phyloP scores from a whole-genome alignment of 2,113 vertebrate genomes.

The Astur gentilis region DNA sequence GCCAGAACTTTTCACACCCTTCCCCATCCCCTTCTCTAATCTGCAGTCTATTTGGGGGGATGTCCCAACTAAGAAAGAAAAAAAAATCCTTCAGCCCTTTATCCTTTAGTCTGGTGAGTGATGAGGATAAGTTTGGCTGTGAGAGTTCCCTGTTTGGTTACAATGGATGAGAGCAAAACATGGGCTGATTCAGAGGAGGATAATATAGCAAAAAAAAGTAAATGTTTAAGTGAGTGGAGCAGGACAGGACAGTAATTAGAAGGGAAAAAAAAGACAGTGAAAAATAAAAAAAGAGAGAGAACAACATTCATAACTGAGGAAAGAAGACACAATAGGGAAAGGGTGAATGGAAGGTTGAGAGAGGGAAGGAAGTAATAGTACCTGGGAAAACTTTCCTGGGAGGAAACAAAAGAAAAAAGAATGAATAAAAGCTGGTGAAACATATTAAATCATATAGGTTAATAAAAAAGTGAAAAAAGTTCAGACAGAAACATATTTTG shows the following conservation, averaged over 20 bases:
- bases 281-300: not conserved
- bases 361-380: not conserved
- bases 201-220: not conserved
- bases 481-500: not conserved
- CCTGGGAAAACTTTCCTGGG: not conserved
- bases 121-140: not conserved
- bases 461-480: not conserved
- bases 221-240: not conserved
- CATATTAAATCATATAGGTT: not conserved
- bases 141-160: not conserved
- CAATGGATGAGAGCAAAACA: not conserved
- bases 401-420: not conserved
- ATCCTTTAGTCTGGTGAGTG: not conserved
- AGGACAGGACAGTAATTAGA: not conserved
- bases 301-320: not conserved
- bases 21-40: not conserved
- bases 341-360: not conserved
- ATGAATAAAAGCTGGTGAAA: not conserved
- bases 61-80: not conserved
- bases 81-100: not conserved
- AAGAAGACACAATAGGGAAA: not conserved
- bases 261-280: not conserved
- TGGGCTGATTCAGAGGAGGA: not conserved
- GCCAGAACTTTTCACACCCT: not conserved
- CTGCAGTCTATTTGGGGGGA: not conserved